Conservation (phyloP, 2,797 vertebrate genomes). For the Hozukius guyotensis region DNA sequence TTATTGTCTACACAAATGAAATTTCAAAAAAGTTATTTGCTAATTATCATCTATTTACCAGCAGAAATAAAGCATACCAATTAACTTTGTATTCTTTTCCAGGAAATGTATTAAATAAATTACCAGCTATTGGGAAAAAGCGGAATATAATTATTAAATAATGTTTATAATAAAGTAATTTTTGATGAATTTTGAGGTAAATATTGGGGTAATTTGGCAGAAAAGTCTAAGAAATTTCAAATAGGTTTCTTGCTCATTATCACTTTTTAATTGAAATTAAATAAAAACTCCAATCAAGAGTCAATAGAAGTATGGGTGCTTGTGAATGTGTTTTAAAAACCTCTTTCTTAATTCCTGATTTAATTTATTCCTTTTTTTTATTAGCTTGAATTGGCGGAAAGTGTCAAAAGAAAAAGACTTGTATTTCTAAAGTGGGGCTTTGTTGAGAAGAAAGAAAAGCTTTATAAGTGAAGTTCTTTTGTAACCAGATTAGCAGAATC, state of each 20-base stretch:
- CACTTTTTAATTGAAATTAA: not conserved
- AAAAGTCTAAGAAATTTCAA: no score
- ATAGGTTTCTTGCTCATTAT: no score
- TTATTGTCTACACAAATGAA: no score
- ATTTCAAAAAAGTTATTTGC: no score
- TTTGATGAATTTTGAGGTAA: no score
- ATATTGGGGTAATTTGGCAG: no score
- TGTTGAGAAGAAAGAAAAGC: slow-evolving; percentile 16
- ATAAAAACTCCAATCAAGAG: not conserved
- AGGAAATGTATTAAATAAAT: not conserved
- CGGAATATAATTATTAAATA: no score
- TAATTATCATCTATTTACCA: no score
- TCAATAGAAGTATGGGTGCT: not conserved
- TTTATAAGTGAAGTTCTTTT: slow-evolving; percentile 34
- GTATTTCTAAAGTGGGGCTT: slow-evolving; percentile 32
- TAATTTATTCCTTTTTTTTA: not conserved
- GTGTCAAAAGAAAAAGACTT: slow-evolving; percentile 6
- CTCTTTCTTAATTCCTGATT: slow-evolving; percentile 2
- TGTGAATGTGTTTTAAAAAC: not conserved
- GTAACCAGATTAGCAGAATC: slow-evolving; percentile 46
- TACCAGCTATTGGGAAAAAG: no score
- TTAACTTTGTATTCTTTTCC: no score
- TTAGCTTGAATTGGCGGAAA: not conserved
- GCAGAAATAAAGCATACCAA: no score
- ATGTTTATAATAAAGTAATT: no score